Evolutionary conservation across 2,888 invertebrate genomes (phyloP), one percentile per base, ranked within the genome.

Genomic region (Myathropa florea): DNA sequence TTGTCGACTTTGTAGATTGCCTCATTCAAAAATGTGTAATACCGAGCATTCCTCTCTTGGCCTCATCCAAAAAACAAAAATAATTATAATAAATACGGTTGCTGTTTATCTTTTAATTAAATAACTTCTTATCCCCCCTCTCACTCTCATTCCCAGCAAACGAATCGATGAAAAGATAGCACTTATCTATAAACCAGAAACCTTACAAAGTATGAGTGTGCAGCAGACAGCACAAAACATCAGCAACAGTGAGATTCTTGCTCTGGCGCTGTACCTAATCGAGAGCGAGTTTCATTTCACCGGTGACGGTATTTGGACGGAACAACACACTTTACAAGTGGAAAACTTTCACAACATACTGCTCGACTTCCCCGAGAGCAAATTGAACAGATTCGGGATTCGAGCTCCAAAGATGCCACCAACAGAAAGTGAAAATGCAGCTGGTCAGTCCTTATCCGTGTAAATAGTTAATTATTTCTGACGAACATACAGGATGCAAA

Each of bases 231-330:
- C 92, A 6, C 26, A 88, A 0, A 79, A 89, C 0, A 89, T 95
- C 0, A 93, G 92, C 0, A 94, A 94, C 63, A 90, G 91, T 18
- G 94, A 95, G 85, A 92, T 94, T 65, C 91, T 97, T 21, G 95
- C 95, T 65, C 91, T 96, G 33, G 94, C 95, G 70, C 90, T 96
- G 60, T 97, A 97, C 90, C 93, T 95, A 76, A 94, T 97, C 24
- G 97, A 97, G 91, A 94, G 94, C 88, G 94, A 95, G 89, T 94
- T 95, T 91, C 95, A 96, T 91, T 97, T 97, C 89, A 95, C 95
- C 14, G 96, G 96, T 0, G 95, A 96, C 90, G 96, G 96, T 0
- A 94, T 97, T 55, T 96, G 96, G 96, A 91, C 91, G 0, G 93
- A 93, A 67, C 91, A 92, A 63, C 91, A 92, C 71, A 89, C 89